Evolutionary conservation across 2,797 vertebrate genomes (phyloP), one percentile per base, ranked within the genome.

Genomic region (Mus caroli): DNA sequence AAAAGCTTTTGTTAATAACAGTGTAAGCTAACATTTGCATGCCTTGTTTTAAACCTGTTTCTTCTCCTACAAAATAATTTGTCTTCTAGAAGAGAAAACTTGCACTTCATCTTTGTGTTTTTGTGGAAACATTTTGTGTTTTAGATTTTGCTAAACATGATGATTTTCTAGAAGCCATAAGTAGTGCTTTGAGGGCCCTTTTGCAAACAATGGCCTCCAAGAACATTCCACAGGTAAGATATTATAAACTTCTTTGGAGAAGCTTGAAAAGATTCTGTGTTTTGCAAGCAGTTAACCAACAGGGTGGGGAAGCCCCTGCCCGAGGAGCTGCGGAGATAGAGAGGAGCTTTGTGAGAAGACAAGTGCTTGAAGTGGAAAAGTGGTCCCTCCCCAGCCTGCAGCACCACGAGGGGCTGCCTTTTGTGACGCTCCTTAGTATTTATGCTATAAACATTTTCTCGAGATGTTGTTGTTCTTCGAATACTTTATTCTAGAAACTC

Each of bases 121-220:
- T 94, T 90, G 9, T 88, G 75, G 64, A 95, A 88, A 64, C 54
- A 97, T 87, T 98, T 73, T 90, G 85, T 97, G 26, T 98, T 98
- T 98, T 20, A 99, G 99, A 99, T 95, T 98, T 99, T 67, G 98
- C 99, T 86, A 99, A 99, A 98, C 98, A 99, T 52, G 98, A 98
- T 88, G 99, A 99, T 98, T 99, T 99, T 97, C 98, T 99, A 28
- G 99, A 99, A 98, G 99, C 99, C 0, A 98, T 99, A 95, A 99
- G 99, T 96, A 99, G 99, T 6, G 99, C 99, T 92, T 98, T 99
- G 98, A 98, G 99, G n/a, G 99, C 99, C 92, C 99, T 99, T 50
- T 97, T 99, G 86, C 99, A 99, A 98, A 99, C 99, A 94, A 99
- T 99, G 98, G 99, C 99, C 58, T 99, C 99, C 92, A 99, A 99